Evolutionary conservation across 2,888 invertebrate genomes (phyloP).

Genomic region (Phengaris alcon): DNA sequence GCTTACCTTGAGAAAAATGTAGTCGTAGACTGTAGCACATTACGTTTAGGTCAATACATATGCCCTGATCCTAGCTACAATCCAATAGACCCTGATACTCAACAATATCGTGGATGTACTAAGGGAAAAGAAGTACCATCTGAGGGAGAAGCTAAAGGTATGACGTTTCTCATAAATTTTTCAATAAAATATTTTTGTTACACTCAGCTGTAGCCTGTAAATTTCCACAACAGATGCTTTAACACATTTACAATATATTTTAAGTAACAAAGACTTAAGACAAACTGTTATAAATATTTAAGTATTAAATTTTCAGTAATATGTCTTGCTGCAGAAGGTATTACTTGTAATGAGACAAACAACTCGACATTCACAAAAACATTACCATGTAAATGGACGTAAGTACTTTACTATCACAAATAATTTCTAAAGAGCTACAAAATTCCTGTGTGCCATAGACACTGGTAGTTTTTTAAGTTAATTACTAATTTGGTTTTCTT

Average conservation of each 20-base stretch:
- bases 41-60: slow-evolving; percentile 88
- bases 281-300: not conserved
- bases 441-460: slow-evolving; percentile 14
- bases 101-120: slow-evolving; percentile 90
- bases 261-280: too few relatives aligned
- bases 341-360: slow-evolving; percentile 88
- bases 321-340: slow-evolving; percentile 90
- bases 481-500: slow-evolving; percentile 29
- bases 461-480: slow-evolving; percentile 21
- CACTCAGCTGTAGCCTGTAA: too few relatives aligned
- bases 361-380: slow-evolving; percentile 89
- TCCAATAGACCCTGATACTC: slow-evolving; percentile 92
- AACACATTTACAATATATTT: too few relatives aligned
- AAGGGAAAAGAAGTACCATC: slow-evolving; percentile 70
- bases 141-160: slow-evolving; percentile 90
- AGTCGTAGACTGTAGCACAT: slow-evolving; percentile 83
- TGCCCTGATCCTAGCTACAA: slow-evolving; percentile 88
- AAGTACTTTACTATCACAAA: slow-evolving; percentile 65
- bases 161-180: not conserved
- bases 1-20: slow-evolving; percentile 51
- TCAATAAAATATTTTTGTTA: too few relatives aligned
- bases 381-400: slow-evolving; percentile 97
- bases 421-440: too few relatives aligned
- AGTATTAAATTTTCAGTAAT: slow-evolving; percentile 76
- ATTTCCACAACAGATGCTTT: too few relatives aligned